Evolutionary conservation across 2,888 invertebrate species (phyloP), one percentile per base, ranked within the genome.

Genomic region (Diloba caeruleocephala): DNA sequence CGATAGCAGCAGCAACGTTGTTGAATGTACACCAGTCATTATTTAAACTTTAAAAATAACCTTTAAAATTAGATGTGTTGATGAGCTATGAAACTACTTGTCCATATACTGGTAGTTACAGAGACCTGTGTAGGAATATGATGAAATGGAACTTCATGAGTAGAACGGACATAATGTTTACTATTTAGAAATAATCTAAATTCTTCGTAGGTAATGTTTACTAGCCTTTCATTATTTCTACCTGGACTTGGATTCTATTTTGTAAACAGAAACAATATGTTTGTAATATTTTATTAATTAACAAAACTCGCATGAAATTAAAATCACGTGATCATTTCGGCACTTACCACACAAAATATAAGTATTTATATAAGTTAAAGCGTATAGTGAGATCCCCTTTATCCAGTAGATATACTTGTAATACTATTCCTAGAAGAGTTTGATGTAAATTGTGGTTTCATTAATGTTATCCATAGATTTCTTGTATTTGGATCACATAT

Each of bases 401-500:
- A 65, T 31, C 61, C 36, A 39, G 76, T 82, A 52, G 79, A 85
- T 32, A 85, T 76, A 62, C 87, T 89, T 21, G 81, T 82, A 19
- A 91, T 78, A 70, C 90, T 91, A 60, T 87, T 85, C 68, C 88
- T 80, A 14, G 87, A 82, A 13, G 84, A 71, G 42, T 51, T 74
- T 1, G 67, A 48, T n/a, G 60, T 72, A 66, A 85, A 84, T 48
- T 87, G 87, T 12, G 89, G 87, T 68, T 82, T 88, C 69, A 92
- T 84, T 44, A 92, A 76, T 2, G 87, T 82, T 14, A 88, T 78
- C 95, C 95, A 95, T 66, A 94, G 79, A 33, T 87, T 90, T 39
- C 95, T 86, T 5, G 95, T 94, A 8, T 82, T 79, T 0, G 94
- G 92, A 78, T 95, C 95, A 43, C 95, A 88, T 12, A 95, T 75